Conservation (phyloP, 2,888 invertebrate species). For the Phania funesta region DNA sequence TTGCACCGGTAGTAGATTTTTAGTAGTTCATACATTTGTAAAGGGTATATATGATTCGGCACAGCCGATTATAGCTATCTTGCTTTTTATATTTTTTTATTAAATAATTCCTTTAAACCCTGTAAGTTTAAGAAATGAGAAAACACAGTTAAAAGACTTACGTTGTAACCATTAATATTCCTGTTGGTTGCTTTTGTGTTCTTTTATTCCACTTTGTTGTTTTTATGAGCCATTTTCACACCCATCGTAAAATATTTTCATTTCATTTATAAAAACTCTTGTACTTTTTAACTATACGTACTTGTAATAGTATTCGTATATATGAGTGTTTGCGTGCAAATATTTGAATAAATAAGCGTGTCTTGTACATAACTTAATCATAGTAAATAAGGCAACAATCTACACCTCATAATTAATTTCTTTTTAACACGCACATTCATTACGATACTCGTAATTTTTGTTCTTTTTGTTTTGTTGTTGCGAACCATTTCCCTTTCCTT, state of each 20-base stretch:
- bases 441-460: constrained; percentile 41
- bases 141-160: not conserved
- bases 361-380: constrained; percentile 55
- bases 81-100: no score
- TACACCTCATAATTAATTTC: constrained; percentile 64
- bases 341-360: not conserved
- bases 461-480: constrained; percentile 4
- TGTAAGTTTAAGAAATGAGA: not conserved
- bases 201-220: constrained; percentile 30
- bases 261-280: constrained; percentile 17
- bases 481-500: not conserved
- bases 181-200: constrained; percentile 29
- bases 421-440: constrained; percentile 63
- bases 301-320: not conserved
- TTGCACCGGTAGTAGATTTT: no score
- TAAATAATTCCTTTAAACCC: constrained; percentile 1
- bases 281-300: not conserved
- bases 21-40: no score
- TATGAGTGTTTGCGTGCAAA: not conserved
- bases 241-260: constrained; percentile 64
- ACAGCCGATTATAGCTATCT: no score
- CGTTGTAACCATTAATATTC: constrained; percentile 50
- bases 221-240: constrained; percentile 61
- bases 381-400: constrained; percentile 59
- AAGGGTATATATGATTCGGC: no score